phyloP scores from a whole-genome alignment of 2,113 vertebrate species.

The Pungitius pungitius region DNA sequence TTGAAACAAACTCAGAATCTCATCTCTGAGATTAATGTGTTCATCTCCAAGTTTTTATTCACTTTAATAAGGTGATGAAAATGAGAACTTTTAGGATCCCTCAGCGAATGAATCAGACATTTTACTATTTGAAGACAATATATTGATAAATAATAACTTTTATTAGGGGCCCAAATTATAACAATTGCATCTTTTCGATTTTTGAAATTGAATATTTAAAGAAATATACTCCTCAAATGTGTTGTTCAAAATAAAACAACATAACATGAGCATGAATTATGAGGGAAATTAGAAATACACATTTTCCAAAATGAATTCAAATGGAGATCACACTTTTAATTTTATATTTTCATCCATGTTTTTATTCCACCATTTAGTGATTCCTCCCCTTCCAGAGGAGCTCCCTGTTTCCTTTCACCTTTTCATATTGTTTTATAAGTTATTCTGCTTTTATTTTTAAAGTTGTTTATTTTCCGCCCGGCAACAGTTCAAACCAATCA shows the following conservation, averaged over 20 bases:
- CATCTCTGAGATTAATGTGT: too few species aligned
- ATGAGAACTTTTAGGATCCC: too few species aligned
- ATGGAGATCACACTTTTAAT: neutral
- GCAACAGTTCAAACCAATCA: slow-evolving; percentile 29
- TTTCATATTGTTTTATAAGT: slow-evolving; percentile 10
- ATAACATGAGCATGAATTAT: too few species aligned
- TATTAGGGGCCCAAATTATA: too few species aligned
- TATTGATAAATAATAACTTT: too few species aligned
- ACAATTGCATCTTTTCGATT: neutral
- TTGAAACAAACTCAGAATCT: neutral
- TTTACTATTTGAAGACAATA: too few species aligned
- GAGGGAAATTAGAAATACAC: neutral
- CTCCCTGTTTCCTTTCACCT: neutral
- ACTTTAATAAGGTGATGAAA: too few species aligned
- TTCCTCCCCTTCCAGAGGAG: neutral
- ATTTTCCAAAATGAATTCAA: too few species aligned
- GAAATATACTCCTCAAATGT: too few species aligned
- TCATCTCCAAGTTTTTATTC: too few species aligned
- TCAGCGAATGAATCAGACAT: too few species aligned
- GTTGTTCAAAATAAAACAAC: neutral
- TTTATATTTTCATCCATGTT: neutral
- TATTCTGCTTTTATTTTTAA: neutral
- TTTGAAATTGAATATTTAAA: neutral
- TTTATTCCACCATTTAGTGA: slow-evolving; percentile 67
- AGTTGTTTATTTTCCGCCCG: neutral